Conservation (phyloP, 2,113 vertebrate species). For the Halichoerus grypus region DNA sequence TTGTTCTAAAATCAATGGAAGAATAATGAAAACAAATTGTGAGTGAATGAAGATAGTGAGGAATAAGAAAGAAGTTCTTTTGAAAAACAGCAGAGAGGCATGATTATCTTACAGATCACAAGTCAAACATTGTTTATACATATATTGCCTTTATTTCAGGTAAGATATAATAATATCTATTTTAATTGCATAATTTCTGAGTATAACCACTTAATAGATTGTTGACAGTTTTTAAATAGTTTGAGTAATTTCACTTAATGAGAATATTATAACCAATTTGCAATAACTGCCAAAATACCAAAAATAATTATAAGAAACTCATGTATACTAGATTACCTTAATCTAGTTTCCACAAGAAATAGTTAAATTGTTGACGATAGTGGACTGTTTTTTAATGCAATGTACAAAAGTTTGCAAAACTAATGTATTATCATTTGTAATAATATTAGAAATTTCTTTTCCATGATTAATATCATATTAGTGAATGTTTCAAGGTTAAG, state of each 20-base stretch:
- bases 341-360: neutral
- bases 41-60: neutral
- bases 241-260: neutral
- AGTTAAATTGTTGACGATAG: neutral
- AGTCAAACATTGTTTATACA: neutral
- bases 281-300: constrained; percentile 1
- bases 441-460: neutral
- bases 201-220: neutral
- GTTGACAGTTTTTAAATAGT: neutral
- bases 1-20: neutral
- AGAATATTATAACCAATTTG: neutral
- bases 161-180: neutral
- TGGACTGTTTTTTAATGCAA: neutral
- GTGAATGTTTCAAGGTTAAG: neutral
- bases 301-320: neutral
- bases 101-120: neutral
- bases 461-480: neutral
- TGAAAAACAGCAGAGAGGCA: neutral
- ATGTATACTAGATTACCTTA: neutral
- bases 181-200: neutral
- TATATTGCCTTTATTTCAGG: neutral
- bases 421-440: neutral
- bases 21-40: neutral
- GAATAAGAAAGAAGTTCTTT: neutral
- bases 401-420: neutral